Evolutionary conservation across 2,113 vertebrate species (phyloP).

Genomic region (Ornithorhynchus anatinus): DNA sequence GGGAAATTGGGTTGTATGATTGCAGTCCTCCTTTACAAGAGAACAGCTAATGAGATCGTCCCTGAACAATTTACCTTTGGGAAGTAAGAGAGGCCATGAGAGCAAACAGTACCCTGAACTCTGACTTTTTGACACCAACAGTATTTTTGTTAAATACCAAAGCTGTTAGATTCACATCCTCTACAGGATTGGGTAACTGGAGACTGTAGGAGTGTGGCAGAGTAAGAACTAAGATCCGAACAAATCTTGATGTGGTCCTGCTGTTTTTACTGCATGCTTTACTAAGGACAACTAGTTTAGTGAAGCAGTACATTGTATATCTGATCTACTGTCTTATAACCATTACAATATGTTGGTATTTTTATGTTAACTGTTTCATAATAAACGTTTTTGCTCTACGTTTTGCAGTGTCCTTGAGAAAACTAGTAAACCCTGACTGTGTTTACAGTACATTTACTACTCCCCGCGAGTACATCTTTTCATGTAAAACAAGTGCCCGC

Average conservation of each 20-base stretch:
- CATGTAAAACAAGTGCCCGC: slow-evolving; percentile 12
- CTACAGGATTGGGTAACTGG: neutral
- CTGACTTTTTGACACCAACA: neutral
- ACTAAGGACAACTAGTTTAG: slow-evolving; percentile 12
- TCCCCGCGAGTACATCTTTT: neutral
- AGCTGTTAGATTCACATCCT: neutral
- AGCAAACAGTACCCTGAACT: too few species aligned
- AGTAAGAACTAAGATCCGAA: neutral
- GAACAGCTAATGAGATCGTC: too few species aligned
- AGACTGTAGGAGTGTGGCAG: accelerated
- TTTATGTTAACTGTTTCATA: slow-evolving; percentile 12
- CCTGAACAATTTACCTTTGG: too few species aligned
- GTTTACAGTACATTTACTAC: slow-evolving; percentile 13
- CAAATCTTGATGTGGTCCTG: neutral
- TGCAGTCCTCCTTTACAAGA: too few species aligned
- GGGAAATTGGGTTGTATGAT: too few species aligned
- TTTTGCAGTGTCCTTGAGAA: neutral
- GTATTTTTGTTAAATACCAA: neutral
- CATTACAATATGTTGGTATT: slow-evolving; percentile 33
- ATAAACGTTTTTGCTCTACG: slow-evolving; percentile 10
- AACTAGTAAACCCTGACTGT: neutral
- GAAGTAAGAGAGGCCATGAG: too few species aligned
- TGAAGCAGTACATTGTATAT: neutral
- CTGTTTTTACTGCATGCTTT: neutral
- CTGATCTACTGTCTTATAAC: slow-evolving; percentile 33